Base-by-base conservation (phyloP, 2,797 vertebrate species). In the Acrossocheilus wenchowensis region DNA sequence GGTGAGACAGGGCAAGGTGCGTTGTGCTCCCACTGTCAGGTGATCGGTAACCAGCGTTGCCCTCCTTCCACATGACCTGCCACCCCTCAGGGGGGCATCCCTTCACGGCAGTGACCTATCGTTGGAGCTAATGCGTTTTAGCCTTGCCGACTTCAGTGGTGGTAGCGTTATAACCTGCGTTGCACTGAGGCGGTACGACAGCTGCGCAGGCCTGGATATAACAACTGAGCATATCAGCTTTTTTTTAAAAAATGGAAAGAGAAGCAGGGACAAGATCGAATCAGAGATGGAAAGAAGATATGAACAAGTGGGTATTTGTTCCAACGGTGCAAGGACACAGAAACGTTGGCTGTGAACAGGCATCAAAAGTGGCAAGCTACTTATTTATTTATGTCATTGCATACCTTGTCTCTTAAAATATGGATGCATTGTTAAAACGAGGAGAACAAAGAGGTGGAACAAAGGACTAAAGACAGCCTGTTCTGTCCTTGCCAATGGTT, bases 341-440 rank as follows among this genome's bases (percentile, higher is more conserved):
- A 78, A 82, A 66, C 36, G n/a, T 43, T 82, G 71, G 39, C 62
- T 80, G 81, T 84, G 87, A 89, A 87, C 90, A 82, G n/a, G 75
- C 84, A 66, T 83, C 82, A 81, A 80, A 89, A 74, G 81, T 82
- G 90, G 89, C 89, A 52, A 66, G 43, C 87, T 92, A 86, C 89
- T 93, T 90, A 92, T 87, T 94, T 93, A 94, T 93, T 93, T 89
- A 95, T 93, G 92, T 87, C 62, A 52, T 79, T 52, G 72, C 81
- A 87, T 85, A 57, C 81, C 62, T 81, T 52, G 21, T 54, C 71
- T 80, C 57, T 62, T 84, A 72, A 86, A 90, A 91, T 92, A 92
- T 91, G 90, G 90, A 94, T 93, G 91, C 72, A 86, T 89, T 71
- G 81, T 87, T 92, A 87, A 91, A 89, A 90, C 69, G 23, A 72